Evolutionary conservation across 2,888 invertebrate species (phyloP), one percentile per base, ranked within the genome.

Genomic region (Drosophila mimetica): DNA sequence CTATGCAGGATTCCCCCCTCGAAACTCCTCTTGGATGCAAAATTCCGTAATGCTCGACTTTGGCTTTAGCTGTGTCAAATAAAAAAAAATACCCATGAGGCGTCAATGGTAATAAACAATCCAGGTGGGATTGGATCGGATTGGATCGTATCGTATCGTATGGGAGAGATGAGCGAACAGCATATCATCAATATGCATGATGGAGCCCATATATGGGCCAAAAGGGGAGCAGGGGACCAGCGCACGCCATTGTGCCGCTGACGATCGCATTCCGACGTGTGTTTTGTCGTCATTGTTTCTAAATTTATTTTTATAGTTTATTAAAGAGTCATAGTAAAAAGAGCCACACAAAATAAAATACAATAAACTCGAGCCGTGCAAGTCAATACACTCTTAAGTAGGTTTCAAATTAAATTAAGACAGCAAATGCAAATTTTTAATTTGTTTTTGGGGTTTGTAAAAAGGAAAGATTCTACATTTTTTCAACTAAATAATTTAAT

Each of bases 301-400:
- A 79, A 79, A 86, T 82, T 80, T 85, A 83, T 85, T 83, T 89
- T 87, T 87, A 87, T 87, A 81, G 86, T 81, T 89, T 87, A 87
- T 87, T 89, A 89, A 87, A 83, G 77, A 81, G 82, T 67, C 75
- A 71, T 75, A 75, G 71, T 70, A 70, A 34, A 50, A 39, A 42
- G 46, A 34, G 34, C 36, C 42, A 48, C 50, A 41, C 18, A 4
- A 58, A 44, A 57, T 51, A 66, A 52, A 50, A 61, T 60, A 48
- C 50, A 36, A 51, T 70, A 54, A 50, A 28, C 50, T 36, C 18
- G 22, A 9, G 36, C 14, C 18, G 25, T 41, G 13, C 20, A 28
- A 30, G 60, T 60, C 60, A 61, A 61, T 30, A 61, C 37, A 61
- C 37, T 61, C 37, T n/a, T 30, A 44, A 61, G 63, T 61, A 11